Conservation (phyloP, 53 echinoderm and acorn worm species). For the Pentamera pediparva region DNA sequence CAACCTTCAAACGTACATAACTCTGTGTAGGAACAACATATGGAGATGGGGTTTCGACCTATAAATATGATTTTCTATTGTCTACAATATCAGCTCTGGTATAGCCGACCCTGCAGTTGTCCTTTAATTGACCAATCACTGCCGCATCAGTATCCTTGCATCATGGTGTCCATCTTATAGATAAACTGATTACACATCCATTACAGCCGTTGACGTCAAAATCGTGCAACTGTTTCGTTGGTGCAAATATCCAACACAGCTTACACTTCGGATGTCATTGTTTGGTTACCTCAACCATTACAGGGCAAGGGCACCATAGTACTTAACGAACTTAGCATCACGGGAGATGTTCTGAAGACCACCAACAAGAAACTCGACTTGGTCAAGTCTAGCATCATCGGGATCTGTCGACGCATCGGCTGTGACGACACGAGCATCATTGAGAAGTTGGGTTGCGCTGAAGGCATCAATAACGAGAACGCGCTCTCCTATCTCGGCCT, state of each 20-base stretch:
- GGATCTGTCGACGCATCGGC: slow-evolving; percentile 55
- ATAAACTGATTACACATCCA: no score
- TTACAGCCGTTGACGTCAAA: no score
- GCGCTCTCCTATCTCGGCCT: slow-evolving; percentile 78
- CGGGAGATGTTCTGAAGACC: slow-evolving; percentile 48
- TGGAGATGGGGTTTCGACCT: no score
- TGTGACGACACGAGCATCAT: slow-evolving; percentile 73
- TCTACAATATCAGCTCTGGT: no score
- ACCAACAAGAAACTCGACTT: slow-evolving; percentile 63
- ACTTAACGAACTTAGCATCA: slow-evolving; percentile 30
- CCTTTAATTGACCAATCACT: no score
- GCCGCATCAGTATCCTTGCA: no score
- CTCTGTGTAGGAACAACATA: no score
- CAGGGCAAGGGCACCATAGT: slow-evolving; percentile 44
- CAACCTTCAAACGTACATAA: no score
- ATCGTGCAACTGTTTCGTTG: no score
- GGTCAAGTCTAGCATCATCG: slow-evolving; percentile 58
- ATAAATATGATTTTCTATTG: no score
- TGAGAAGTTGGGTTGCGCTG: slow-evolving; percentile 58
- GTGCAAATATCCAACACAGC: background rate
- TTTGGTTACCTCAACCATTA: background rate
- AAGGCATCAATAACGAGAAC: slow-evolving; percentile 60
- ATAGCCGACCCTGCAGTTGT: no score
- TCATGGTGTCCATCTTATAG: no score
- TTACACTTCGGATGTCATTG: background rate